Conservation (phyloP, 2,797 vertebrate species). For the Betta splendens region DNA sequence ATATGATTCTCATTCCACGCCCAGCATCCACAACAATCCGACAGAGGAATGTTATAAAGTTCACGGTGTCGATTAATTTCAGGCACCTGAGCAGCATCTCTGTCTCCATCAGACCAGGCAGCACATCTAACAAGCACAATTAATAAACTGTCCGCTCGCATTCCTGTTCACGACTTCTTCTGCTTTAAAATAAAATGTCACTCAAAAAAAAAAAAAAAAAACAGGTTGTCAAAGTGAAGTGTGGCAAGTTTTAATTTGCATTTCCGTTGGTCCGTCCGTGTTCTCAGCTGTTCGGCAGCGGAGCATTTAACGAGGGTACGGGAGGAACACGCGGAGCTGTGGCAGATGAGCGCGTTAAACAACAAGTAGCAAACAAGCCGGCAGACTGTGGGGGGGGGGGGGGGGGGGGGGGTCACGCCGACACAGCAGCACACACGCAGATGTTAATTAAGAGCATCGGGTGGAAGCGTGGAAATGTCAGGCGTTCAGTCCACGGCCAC, state of each 20-base stretch:
- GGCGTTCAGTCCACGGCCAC: not conserved
- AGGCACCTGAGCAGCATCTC: conserved; percentile 62
- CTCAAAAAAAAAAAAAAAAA: conserved; percentile 20
- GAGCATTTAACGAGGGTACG: conserved; percentile 41
- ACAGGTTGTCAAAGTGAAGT: conserved; percentile 15
- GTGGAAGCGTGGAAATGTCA: conserved; percentile 31
- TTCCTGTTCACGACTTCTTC: conserved; percentile 28
- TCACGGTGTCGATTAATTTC: conserved; percentile 75
- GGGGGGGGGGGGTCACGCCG: conserved; percentile 25
- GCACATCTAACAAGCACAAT: conserved; percentile 51
- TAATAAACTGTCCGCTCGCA: conserved; percentile 39
- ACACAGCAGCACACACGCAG: conserved; percentile 40
- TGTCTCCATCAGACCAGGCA: conserved; percentile 57
- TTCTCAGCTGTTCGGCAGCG: conserved; percentile 19
- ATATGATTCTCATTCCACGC: conserved; percentile 77
- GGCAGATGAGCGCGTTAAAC: conserved; percentile 44
- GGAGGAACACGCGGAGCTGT: conserved; percentile 22
- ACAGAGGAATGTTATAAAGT: conserved; percentile 64
- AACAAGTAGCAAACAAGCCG: conserved; percentile 47
- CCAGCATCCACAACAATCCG: conserved; percentile 52
- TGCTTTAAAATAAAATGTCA: conserved; percentile 27
- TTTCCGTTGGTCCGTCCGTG: conserved; percentile 43
- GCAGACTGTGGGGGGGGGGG: conserved; percentile 30
- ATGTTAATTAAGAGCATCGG: conserved; percentile 61
- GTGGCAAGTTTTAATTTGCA: conserved; percentile 39